Evolutionary conservation across 2,113 vertebrate genomes (phyloP).

Genomic region (Dicrurus megarhynchus): DNA sequence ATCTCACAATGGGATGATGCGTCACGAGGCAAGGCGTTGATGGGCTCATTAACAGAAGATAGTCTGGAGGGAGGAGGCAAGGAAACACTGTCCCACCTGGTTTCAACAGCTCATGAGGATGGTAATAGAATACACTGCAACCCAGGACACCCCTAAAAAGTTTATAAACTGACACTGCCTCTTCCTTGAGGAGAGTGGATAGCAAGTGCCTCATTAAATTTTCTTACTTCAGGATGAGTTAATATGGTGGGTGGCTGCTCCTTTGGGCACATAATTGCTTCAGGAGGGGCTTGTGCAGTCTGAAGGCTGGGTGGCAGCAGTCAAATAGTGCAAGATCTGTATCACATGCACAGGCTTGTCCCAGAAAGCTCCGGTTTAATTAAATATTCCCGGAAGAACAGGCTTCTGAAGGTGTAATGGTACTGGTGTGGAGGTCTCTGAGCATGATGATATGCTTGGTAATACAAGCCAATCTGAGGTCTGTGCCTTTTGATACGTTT

Average conservation of each 20-base stretch:
- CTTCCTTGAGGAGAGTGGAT: background rate
- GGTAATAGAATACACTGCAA: no score
- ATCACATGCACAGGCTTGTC: background rate
- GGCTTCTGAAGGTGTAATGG: background rate
- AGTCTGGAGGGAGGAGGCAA: no score
- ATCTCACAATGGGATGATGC: no score
- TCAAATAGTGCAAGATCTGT: background rate
- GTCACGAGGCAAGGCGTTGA: no score
- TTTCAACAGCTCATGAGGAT: no score
- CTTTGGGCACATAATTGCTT: background rate
- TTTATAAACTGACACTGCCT: background rate
- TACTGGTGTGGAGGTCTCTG: no score
- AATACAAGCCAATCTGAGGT: rapidly evolving
- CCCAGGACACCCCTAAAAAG: no score
- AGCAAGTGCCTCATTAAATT: rapidly evolving
- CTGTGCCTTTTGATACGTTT: background rate
- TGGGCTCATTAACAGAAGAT: no score
- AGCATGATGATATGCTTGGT: rapidly evolving
- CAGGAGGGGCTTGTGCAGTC: background rate
- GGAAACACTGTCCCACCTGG: no score
- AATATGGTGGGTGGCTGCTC: background rate
- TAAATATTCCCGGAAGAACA: background rate
- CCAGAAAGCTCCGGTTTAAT: background rate
- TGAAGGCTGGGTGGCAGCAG: background rate
- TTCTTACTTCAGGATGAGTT: background rate